phyloP scores from a whole-genome alignment of 30 jellyfish, hydroid and myxozoan genomes.

The Clytia hemisphaerica region DNA sequence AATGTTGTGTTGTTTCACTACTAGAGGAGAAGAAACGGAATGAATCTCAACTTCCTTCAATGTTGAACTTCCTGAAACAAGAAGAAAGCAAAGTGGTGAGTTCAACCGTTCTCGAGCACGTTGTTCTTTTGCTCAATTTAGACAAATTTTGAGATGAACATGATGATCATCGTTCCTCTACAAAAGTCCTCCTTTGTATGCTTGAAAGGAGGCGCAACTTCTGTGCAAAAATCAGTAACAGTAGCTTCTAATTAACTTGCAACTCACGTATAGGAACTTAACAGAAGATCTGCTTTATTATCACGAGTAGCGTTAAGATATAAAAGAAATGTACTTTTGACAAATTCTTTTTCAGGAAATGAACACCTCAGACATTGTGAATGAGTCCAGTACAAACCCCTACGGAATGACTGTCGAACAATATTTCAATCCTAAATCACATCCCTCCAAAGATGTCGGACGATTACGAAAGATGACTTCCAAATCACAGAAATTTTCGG shows the following conservation, averaged over 20 bases:
- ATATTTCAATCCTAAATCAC: constrained; percentile 65
- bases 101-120: no score
- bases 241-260: no score
- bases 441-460: constrained; percentile 87
- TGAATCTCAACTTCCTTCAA: constrained; percentile 70
- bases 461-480: constrained; percentile 70
- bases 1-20: neutral
- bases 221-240: no score
- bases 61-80: constrained; percentile 51
- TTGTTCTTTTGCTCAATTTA: no score
- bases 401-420: constrained; percentile 54
- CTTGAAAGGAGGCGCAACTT: no score
- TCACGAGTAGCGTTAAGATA: no score
- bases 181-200: no score
- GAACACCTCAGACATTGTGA: neutral
- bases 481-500: constrained; percentile 80
- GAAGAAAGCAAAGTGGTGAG: constrained; percentile 47
- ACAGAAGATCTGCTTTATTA: neutral
- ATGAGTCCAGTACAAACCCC: constrained; percentile 36
- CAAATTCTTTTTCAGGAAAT: neutral
- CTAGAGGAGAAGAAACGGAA: constrained; percentile 69
- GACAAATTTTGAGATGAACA: no score
- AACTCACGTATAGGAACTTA: no score
- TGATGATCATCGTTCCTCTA: no score
- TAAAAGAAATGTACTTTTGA: no score